These are phyloP conservation scores for Diachasma alloeum DNA, from an alignment of 1,140 invertebrate species.

Conservation along the genomic window DNA sequence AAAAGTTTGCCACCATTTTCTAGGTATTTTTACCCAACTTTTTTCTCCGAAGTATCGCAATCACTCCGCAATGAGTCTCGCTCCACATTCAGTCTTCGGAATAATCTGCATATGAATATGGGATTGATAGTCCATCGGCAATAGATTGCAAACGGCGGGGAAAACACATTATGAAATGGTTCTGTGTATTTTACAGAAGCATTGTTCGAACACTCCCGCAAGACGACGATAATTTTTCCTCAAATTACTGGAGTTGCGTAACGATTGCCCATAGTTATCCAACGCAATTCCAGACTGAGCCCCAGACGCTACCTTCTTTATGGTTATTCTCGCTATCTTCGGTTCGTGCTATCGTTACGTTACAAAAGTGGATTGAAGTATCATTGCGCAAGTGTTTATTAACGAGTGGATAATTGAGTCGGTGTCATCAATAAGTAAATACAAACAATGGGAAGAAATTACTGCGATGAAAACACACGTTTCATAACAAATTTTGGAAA, in stretches of 20 bases:
- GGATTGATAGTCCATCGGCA: background rate
- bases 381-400: background rate
- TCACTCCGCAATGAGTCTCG: too few species aligned
- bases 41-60: too few species aligned
- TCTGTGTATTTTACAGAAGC: background rate
- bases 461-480: too few species aligned
- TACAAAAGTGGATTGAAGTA: background rate
- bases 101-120: too few species aligned
- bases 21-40: too few species aligned
- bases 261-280: conserved; percentile 18
- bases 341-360: background rate
- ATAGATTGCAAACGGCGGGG: too few species aligned
- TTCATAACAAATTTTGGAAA: too few species aligned
- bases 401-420: conserved; percentile 9
- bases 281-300: background rate
- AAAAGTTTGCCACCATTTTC: too few species aligned
- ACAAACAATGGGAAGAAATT: too few species aligned
- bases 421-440: background rate
- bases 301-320: background rate
- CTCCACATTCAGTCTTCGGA: too few species aligned
- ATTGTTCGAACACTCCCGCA: conserved; percentile 18
- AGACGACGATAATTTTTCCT: conserved; percentile 15
- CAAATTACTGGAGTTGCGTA: conserved; percentile 12
- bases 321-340: background rate
- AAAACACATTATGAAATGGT: background rate